Percentiles rank a stretch among this genome's conserved stretches.
phyloP scores from a whole-genome alignment of 2,888 invertebrate species.

The Watsonalla cultraria region DNA sequence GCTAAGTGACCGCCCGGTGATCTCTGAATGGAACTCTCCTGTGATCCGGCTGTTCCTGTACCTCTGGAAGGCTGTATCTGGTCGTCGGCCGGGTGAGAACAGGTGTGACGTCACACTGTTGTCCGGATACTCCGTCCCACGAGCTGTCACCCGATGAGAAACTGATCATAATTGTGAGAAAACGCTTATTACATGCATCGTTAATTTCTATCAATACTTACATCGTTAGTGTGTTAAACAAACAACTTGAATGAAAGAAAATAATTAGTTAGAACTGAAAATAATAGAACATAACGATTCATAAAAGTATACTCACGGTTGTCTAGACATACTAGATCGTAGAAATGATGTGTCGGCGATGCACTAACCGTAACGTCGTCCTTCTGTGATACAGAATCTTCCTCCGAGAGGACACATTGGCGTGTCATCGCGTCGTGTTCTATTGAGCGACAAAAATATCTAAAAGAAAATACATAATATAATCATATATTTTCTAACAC shows the following conservation, averaged over 20 bases:
- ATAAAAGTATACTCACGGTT: slow-evolving; percentile 85
- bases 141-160: slow-evolving; percentile 83
- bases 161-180: slow-evolving; percentile 73
- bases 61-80: slow-evolving; percentile 93
- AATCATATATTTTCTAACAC: not conserved
- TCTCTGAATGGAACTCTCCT: slow-evolving; percentile 93
- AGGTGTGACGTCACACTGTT: slow-evolving; percentile 91
- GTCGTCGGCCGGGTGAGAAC: slow-evolving; percentile 88
- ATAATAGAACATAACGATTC: slow-evolving; percentile 4
- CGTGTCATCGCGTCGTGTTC: slow-evolving; percentile 93
- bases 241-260: not conserved
- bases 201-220: slow-evolving; percentile 10
- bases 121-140: slow-evolving; percentile 93
- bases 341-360: slow-evolving; percentile 91
- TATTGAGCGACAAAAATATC: slow-evolving; percentile 92
- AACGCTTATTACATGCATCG: slow-evolving; percentile 60
- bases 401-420: slow-evolving; percentile 93
- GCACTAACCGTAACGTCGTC: slow-evolving; percentile 92
- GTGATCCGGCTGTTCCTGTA: slow-evolving; percentile 92
- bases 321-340: slow-evolving; percentile 92
- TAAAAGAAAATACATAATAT: slow-evolving; percentile 31
- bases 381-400: slow-evolving; percentile 93
- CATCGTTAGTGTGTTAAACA: slow-evolving; percentile 1
- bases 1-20: slow-evolving; percentile 91
- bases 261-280: too few species aligned